These are phyloP conservation scores for Charanyca ferruginea DNA, from an alignment of 2,888 invertebrate species.

Conservation along the genomic window DNA sequence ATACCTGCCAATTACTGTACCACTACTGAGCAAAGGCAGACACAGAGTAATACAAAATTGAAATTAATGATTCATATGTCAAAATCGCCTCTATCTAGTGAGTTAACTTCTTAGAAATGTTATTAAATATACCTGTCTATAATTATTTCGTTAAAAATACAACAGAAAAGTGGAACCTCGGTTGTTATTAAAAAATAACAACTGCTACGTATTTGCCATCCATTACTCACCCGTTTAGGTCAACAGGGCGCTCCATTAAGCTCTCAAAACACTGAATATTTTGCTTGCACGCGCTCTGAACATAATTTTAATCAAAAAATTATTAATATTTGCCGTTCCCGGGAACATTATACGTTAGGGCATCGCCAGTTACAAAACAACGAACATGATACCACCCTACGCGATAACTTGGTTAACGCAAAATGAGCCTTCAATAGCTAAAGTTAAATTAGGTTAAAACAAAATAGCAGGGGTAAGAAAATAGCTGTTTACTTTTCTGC, in stretches of 20 bases:
- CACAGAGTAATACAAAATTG: no score
- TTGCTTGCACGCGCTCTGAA: conserved; percentile 39
- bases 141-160: not conserved
- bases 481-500: conserved; percentile 74
- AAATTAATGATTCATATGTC: no score
- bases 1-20: no score
- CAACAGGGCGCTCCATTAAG: conserved; percentile 42
- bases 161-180: not conserved
- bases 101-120: not conserved
- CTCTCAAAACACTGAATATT: conserved; percentile 47
- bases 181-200: not conserved
- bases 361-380: conserved; percentile 68
- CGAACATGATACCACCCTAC: conserved; percentile 71
- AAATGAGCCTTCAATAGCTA: conserved; percentile 85
- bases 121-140: not conserved
- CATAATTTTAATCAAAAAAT: conserved; percentile 64
- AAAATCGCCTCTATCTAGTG: not conserved
- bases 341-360: conserved; percentile 58
- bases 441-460: conserved; percentile 88
- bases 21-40: no score
- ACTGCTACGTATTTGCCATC: conserved; percentile 31
- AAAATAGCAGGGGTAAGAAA: conserved; percentile 79
- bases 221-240: conserved; percentile 51
- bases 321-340: conserved; percentile 63
- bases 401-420: conserved; percentile 83